These are phyloP conservation scores for Acronicta psi DNA, from an alignment of 2,888 invertebrate genomes.

Conservation along the genomic window DNA sequence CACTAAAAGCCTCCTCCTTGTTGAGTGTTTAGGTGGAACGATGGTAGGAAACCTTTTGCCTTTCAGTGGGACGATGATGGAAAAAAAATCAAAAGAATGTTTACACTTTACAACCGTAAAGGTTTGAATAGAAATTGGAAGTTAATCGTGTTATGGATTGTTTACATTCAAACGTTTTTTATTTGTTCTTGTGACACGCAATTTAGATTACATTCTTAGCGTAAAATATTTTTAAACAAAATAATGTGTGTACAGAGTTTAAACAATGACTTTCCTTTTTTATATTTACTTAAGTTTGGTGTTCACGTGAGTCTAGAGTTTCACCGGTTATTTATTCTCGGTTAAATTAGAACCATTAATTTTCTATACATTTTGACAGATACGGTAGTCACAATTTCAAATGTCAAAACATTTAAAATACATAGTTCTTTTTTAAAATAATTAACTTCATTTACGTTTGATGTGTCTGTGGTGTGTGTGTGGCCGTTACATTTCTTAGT, in stretches of 20 bases:
- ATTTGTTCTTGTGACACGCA: neutral
- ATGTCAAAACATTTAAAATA: no score
- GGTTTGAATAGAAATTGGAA: no score
- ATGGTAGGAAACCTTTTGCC: no score
- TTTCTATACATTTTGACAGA: constrained; percentile 9
- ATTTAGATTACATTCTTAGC: constrained; percentile 9
- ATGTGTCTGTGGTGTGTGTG: constrained; percentile 3
- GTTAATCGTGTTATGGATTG: neutral
- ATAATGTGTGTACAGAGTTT: constrained; percentile 11
- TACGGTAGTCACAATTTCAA: no score
- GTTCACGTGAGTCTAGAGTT: no score
- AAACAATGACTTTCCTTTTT: constrained; percentile 44
- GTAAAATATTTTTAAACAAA: constrained; percentile 17
- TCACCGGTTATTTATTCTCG: no score
- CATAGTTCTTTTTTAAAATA: no score
- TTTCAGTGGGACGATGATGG: no score
- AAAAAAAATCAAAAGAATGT: neutral
- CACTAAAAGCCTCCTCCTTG: no score
- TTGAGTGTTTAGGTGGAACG: no score
- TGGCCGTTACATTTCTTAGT: neutral
- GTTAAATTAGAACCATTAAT: no score
- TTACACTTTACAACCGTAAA: neutral
- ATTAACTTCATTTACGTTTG: neutral
- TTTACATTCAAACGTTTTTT: neutral
- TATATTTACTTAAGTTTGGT: constrained; percentile 36